Base-by-base conservation (phyloP, 2,113 vertebrate genomes). In the Nerophis ophidion region DNA sequence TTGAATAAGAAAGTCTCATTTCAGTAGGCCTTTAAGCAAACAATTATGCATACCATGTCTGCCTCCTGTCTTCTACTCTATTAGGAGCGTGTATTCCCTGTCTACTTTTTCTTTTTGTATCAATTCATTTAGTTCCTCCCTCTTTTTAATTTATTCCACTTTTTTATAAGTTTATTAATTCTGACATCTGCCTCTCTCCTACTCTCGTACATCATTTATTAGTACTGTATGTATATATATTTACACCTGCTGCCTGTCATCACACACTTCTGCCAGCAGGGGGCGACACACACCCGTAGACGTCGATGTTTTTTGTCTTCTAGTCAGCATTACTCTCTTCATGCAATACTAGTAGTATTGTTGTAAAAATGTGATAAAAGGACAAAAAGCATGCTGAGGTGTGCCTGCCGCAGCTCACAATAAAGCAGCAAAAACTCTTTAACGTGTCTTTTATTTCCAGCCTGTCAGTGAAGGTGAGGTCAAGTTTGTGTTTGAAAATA, bases 361-460 rank as follows among this genome's bases (percentile, higher is more conserved):
- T 89, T 90, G 88, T 89, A 88, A 76, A 45, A 57, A 87, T 89
- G 84, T 89, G 90, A 90, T 91, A 90, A 91, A 91, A 85, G 83
- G 74, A 75, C 80, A 85, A 79, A 88, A 89, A 84, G 73, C 72
- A 82, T 40, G 14, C 0, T 46, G 14, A 36, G 11, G 15, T 61
- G 54, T 54, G 45, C 17, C 6, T 16, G 5, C 17, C 26, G 9
- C 19, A 15, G 13, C 12, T 26, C 26, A 26, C 26, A 26, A 26
- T 26, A 26, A 26, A 26, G 4, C 26, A 26, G 26, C 26, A 26
- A 26, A 26, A 26, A 26, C 26, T 2, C 3, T 26, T 26, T 26
- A 26, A 26, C 3, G 26, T 26, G 26, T 26, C 26, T 26, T 26
- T 12, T 44, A 7, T 57, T 57, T 19, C 26, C 36, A 40, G 19